Conservation (phyloP, 2,888 invertebrate genomes). For the Caenorhabditis sulstoni region DNA sequence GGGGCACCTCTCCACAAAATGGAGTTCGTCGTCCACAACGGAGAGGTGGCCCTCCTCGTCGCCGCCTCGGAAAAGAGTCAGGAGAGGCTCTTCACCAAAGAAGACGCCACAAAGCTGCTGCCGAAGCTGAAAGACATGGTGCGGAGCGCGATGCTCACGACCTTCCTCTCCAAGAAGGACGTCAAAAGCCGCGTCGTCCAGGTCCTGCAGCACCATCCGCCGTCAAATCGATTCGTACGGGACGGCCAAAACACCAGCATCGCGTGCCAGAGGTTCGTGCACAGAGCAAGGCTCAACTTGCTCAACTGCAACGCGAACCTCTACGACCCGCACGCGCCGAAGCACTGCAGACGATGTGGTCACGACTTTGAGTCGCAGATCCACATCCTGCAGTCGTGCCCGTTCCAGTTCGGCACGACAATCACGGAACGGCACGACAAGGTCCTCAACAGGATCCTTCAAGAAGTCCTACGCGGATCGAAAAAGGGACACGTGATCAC, state of each 20-base stretch:
- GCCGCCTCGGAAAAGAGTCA: no score
- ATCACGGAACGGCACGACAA: conserved; percentile 6
- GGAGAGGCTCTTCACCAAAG: no score
- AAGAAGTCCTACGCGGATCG: not conserved
- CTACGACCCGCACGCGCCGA: not conserved
- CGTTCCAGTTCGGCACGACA: not conserved
- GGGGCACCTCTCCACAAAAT: conserved; percentile 7
- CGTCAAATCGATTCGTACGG: not conserved
- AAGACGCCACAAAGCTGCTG: no score
- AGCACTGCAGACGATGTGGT: conserved; percentile 13
- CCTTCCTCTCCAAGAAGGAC: no score
- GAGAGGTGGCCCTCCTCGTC: conserved; percentile 8
- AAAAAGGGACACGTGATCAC: not conserved
- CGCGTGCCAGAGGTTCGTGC: conserved; percentile 17
- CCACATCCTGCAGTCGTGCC: conserved; percentile 13
- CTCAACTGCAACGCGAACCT: conserved; percentile 7
- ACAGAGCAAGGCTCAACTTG: conserved; percentile 18
- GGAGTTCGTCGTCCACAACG: not conserved
- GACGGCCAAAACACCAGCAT: conserved; percentile 7
- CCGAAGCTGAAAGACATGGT: no score
- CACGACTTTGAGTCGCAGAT: not conserved
- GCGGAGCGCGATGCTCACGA: no score
- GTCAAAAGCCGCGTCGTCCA: not conserved
- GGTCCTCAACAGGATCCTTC: not conserved
- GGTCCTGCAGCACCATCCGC: not conserved